Percentiles rank a stretch among this genome's conserved stretches.
These are phyloP conservation scores for Streptopelia turtur DNA, from an alignment of 2,797 vertebrate genomes.

Conservation along the genomic window DNA sequence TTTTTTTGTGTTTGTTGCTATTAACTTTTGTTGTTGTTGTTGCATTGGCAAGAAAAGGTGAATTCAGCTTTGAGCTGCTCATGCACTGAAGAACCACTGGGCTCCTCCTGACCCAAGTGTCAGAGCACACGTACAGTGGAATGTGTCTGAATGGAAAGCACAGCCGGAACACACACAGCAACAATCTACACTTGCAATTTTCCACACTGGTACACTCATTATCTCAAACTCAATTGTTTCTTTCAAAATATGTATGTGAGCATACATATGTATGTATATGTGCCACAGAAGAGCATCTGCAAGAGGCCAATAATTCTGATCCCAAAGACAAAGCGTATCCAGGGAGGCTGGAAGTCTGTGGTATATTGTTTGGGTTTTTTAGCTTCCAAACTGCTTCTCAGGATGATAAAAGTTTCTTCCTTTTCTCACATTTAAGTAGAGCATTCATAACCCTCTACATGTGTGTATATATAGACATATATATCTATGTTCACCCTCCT, in stretches of 20 bases:
- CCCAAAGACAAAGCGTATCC: not conserved
- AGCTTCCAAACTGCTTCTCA: not conserved
- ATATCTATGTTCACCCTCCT: not conserved
- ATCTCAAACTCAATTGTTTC: not conserved
- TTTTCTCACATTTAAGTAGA: not conserved
- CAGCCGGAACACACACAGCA: not conserved
- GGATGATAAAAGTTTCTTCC: not conserved
- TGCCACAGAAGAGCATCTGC: not conserved
- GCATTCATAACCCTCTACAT: not conserved
- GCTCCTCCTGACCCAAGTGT: not conserved
- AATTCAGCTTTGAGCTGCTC: not conserved
- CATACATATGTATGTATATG: not conserved
- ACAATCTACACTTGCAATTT: not conserved
- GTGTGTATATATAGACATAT: not conserved
- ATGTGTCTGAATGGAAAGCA: not conserved
- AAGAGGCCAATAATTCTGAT: not conserved
- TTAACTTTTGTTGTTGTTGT: not conserved
- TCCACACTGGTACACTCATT: not conserved
- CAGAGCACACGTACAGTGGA: not conserved
- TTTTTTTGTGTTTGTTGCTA: not conserved
- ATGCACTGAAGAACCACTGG: rapidly evolving
- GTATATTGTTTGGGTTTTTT: not conserved
- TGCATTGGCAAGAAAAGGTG: not conserved
- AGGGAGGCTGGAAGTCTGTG: not conserved
- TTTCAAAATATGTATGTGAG: not conserved